These are phyloP conservation scores for Pachydiplax longipennis DNA, from an alignment of 2,888 invertebrate species.

Conservation along the genomic window DNA sequence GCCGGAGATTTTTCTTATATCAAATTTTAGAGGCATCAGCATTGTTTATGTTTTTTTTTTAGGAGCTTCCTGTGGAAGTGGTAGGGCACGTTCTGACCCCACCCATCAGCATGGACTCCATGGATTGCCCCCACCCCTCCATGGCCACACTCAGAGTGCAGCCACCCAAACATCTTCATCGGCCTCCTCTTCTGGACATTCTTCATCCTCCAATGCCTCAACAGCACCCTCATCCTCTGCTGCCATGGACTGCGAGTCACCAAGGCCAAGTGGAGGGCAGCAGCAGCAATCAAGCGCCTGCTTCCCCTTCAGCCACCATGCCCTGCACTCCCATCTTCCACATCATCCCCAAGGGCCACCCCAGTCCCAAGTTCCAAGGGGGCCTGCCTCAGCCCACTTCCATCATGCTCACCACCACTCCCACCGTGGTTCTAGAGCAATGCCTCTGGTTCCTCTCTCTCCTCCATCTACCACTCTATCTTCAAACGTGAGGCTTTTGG, in stretches of 20 bases:
- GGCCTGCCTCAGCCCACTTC: slow-evolving; percentile 47
- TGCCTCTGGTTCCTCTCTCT: slow-evolving; percentile 58
- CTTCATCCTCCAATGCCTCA: slow-evolving; percentile 45
- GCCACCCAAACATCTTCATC: slow-evolving; percentile 59
- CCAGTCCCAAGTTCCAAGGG: not conserved
- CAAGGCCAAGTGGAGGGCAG: slow-evolving; percentile 58
- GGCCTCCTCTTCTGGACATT: slow-evolving; percentile 57
- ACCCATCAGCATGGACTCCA: slow-evolving; percentile 57
- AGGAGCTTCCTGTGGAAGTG: slow-evolving; percentile 49
- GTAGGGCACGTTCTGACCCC: slow-evolving; percentile 56
- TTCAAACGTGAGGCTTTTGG: slow-evolving; percentile 60
- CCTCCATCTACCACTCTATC: slow-evolving; percentile 60
- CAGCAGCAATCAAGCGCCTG: slow-evolving; percentile 49
- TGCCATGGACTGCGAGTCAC: slow-evolving; percentile 55
- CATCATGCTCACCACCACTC: slow-evolving; percentile 58
- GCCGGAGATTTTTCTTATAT: not conserved
- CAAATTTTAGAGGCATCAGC: not conserved
- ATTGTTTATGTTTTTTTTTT: not conserved
- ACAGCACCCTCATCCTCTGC: slow-evolving; percentile 10
- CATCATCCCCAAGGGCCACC: slow-evolving; percentile 6
- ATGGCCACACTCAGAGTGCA: slow-evolving; percentile 51
- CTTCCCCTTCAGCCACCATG: slow-evolving; percentile 38
- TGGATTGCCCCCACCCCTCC: slow-evolving; percentile 47
- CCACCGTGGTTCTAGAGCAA: slow-evolving; percentile 52
- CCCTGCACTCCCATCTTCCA: slow-evolving; percentile 28